These are phyloP conservation scores for Hoplostethus atlanticus DNA, from an alignment of 2,797 vertebrate genomes.

Conservation along the genomic window DNA sequence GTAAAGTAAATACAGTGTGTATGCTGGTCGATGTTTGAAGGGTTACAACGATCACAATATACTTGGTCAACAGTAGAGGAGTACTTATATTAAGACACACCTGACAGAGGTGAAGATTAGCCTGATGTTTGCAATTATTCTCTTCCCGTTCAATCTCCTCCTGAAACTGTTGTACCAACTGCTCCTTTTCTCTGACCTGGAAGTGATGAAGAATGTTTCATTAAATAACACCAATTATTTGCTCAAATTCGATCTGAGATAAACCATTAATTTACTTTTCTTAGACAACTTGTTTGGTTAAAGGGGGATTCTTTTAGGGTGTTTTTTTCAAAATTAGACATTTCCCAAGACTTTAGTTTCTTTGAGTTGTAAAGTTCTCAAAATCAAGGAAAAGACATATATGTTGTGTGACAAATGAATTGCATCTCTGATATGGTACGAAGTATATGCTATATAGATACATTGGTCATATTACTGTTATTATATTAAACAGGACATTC, in stretches of 20 bases:
- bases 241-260: background rate
- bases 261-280: background rate
- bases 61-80: constrained; percentile 15
- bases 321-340: no score
- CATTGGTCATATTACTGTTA: no score
- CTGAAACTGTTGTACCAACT: constrained; percentile 42
- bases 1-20: background rate
- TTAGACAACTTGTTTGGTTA: no score
- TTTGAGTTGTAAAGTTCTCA: no score
- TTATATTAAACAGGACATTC: no score
- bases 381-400: no score
- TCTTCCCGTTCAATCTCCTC: constrained; percentile 60
- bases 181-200: constrained; percentile 65
- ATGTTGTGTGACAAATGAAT: no score
- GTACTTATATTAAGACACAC: constrained; percentile 26
- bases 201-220: background rate
- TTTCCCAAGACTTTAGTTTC: no score
- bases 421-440: no score
- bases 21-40: constrained; percentile 11
- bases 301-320: no score
- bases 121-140: constrained; percentile 51
- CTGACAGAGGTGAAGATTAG: constrained; percentile 67
- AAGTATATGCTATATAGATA: no score
- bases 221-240: background rate
- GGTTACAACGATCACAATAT: constrained; percentile 8